A percentile compares a stretch with the other conserved stretches of the same genome.
Evolutionary conservation across 2,888 invertebrate species (phyloP).

Genomic region (Trachelus stipa): DNA sequence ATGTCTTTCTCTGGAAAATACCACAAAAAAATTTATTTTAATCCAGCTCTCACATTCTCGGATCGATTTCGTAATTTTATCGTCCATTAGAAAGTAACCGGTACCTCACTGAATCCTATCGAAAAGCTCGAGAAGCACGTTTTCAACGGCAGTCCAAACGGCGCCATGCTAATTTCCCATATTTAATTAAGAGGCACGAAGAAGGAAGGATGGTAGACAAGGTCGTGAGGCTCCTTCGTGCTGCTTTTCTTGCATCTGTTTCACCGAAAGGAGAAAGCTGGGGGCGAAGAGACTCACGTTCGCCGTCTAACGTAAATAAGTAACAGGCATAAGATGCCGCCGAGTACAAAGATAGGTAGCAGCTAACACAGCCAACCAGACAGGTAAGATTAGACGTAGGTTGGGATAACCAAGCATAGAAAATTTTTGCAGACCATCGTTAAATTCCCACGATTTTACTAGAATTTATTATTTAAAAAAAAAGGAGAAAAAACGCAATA

Average conservation of each 20-base stretch:
- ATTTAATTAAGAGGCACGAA: constrained; percentile 28
- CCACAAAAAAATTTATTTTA: too few species aligned
- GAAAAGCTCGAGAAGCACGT: not conserved
- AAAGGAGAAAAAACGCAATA: too few species aligned
- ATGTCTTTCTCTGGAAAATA: too few species aligned
- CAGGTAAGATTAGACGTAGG: not conserved
- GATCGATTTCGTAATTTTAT: not conserved
- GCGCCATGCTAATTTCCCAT: constrained; percentile 27
- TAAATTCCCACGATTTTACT: not conserved
- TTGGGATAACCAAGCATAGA: not conserved
- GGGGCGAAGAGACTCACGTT: constrained; percentile 1
- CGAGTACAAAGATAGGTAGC: not conserved
- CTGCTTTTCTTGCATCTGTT: constrained; percentile 4
- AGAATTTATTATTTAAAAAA: too few species aligned
- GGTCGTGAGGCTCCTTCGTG: constrained; percentile 7
- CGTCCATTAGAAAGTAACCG: not conserved
- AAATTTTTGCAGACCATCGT: not conserved
- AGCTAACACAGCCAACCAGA: not conserved
- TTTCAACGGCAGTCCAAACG: not conserved
- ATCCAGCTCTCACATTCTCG: too few species aligned
- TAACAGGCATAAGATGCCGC: not conserved
- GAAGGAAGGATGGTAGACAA: constrained; percentile 19
- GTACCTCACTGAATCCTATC: not conserved
- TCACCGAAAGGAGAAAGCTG: constrained; percentile 4
- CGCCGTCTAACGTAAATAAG: not conserved